Percentiles rank a stretch among this genome's conserved stretches.
Evolutionary conservation across 92 coral and sea anemone species (phyloP).

Genomic region (Palythoa caribaeorum): DNA sequence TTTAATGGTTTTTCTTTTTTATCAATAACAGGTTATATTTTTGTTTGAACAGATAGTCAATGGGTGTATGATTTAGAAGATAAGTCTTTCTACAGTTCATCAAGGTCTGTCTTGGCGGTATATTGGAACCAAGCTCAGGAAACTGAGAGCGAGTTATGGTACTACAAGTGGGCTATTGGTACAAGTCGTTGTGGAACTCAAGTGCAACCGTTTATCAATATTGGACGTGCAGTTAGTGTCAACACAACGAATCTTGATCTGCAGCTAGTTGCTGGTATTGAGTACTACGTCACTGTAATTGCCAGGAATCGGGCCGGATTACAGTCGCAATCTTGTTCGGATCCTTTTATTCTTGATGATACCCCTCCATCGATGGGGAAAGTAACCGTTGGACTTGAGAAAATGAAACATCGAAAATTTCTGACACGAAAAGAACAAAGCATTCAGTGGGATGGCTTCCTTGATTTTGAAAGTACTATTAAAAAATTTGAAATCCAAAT

Average conservation of each 20-base stretch:
- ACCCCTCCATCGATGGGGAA: conserved; percentile 70
- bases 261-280: conserved; percentile 55
- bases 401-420: conserved; percentile 54
- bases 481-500: conserved; percentile 60
- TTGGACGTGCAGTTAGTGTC: conserved; percentile 60
- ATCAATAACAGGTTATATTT: background rate
- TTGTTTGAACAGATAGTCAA: background rate
- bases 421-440: conserved; percentile 26
- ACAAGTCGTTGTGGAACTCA: conserved; percentile 87
- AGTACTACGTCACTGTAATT: conserved; percentile 79
- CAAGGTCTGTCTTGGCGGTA: conserved; percentile 64
- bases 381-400: conserved; percentile 53
- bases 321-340: conserved; percentile 82
- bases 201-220: conserved; percentile 86
- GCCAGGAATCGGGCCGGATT: conserved; percentile 82
- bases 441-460: conserved; percentile 67
- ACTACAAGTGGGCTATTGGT: conserved; percentile 96
- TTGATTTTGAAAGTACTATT: conserved; percentile 78
- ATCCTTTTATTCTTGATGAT: conserved; percentile 77
- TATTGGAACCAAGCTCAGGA: conserved; percentile 81
- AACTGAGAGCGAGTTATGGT: conserved; percentile 91
- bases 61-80: conserved; percentile 7
- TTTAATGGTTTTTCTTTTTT: too few relatives aligned
- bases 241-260: conserved; percentile 29
- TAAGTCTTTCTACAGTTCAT: conserved; percentile 68